Percentiles rank a stretch among this genome's conserved stretches.
Evolutionary conservation across 2,113 vertebrate species (phyloP).

Genomic region (Butorides virescens): DNA sequence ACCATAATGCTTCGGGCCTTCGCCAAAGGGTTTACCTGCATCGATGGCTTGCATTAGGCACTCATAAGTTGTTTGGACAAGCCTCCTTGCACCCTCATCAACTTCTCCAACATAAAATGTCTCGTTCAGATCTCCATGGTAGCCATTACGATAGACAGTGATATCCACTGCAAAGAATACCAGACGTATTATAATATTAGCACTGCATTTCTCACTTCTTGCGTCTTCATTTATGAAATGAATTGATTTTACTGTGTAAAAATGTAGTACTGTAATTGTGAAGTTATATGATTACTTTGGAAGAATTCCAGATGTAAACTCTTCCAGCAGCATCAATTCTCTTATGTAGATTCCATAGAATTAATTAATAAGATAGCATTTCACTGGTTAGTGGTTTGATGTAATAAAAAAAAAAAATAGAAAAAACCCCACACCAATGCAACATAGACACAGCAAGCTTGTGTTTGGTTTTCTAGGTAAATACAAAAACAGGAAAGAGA

Average conservation of each 20-base stretch:
- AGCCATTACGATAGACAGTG: slow-evolving; percentile 95
- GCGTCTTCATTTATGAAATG: not conserved
- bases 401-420: not conserved
- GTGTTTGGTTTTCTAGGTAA: not conserved
- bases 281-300: not conserved
- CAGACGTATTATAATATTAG: not conserved
- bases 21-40: slow-evolving; percentile 78
- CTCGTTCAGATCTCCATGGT: slow-evolving; percentile 97
- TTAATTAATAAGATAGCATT: not conserved
- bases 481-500: not conserved
- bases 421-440: not conserved
- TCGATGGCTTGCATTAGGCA: slow-evolving; percentile 99
- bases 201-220: not conserved
- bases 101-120: slow-evolving; percentile 95
- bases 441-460: not conserved
- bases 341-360: not conserved
- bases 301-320: not conserved
- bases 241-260: not conserved
- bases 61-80: slow-evolving; percentile 95
- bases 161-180: slow-evolving; percentile 88
- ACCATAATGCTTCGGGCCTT: not conserved
- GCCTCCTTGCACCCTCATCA: slow-evolving; percentile 89
- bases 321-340: not conserved
- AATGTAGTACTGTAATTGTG: not conserved
- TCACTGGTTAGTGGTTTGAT: not conserved